Base-by-base conservation (phyloP, 2,797 vertebrate genomes). In the Rhynchotus rufescens region DNA sequence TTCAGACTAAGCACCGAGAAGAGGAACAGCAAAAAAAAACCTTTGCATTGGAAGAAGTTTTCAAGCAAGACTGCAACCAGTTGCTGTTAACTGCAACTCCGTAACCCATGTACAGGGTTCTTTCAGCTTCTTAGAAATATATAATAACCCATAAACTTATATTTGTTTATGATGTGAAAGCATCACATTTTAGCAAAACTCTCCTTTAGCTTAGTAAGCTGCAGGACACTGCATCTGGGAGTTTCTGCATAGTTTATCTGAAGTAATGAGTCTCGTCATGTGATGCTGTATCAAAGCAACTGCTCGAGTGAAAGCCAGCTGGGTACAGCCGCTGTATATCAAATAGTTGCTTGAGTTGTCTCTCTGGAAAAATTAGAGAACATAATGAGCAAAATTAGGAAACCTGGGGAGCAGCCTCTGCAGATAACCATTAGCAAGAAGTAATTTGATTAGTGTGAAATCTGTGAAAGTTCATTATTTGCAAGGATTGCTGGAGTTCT, bases 221-320 rank as follows among this genome's bases (percentile, higher is more conserved):
- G 73, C 87, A 88, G 82, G 89, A 75, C 80, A 83, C 89, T 86
- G 79, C 90, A 90, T 94, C 92, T 97, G 87, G 83, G 95, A 92
- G 65, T 95, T 95, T 95, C 65, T 92, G 67, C 96, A 93, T 96
- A 95, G 95, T 95, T 95, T 95, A 96, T 96, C 90, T 93, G 76
- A 96, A 96, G 86, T 81, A 97, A 92, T 86, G 86, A 93, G 61
- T 77, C 80, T 96, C 89, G 88, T 95, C 93, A 86, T 79, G 80
- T 96, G 92, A 94, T 75, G 38, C 80, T 79, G 66, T 90, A 93
- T 95, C 90, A 96, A 96, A 95, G 85, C 88, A 95, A 90, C 79
- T 90, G 72, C 74, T 89, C 30, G 4, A 91, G 51, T 94, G 72
- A 97, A 95, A 93, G 84, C 88, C 93, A 96, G 82, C 91, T 96